phyloP scores from a whole-genome alignment of 2,888 invertebrate genomes.

The Melipona bicolor region DNA sequence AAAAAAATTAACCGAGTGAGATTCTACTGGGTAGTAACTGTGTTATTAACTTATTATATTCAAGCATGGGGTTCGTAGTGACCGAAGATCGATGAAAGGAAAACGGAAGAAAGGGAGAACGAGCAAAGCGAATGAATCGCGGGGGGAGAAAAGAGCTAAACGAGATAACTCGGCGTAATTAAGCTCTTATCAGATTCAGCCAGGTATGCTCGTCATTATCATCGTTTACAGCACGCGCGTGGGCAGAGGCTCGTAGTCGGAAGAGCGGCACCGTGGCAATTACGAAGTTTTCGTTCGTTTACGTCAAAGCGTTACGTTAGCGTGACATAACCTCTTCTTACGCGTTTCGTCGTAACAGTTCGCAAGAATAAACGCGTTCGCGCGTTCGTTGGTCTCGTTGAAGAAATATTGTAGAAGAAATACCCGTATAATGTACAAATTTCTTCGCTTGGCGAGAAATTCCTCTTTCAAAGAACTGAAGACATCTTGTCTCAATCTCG shows the following conservation, averaged over 20 bases:
- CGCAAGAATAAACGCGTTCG: conserved; percentile 4
- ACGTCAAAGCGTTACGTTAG: conserved; percentile 53
- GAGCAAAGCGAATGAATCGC: neutral
- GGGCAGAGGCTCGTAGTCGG: conserved; percentile 45
- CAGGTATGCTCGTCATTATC: conserved; percentile 59
- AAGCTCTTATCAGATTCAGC: conserved; percentile 71
- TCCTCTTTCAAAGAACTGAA: neutral
- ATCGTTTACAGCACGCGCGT: conserved; percentile 40
- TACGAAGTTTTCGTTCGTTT: conserved; percentile 70
- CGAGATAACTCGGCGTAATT: conserved; percentile 59
- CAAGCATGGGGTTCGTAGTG: neutral
- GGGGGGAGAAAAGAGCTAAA: conserved; percentile 2
- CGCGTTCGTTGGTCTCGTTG: neutral
- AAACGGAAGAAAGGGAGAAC: neutral
- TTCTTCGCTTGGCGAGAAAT: neutral
- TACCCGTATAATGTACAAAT: neutral
- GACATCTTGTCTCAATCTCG: neutral
- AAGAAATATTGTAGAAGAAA: neutral
- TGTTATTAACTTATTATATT: neutral
- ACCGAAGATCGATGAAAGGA: conserved; percentile 4
- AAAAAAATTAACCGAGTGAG: neutral
- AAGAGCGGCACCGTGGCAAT: conserved; percentile 66
- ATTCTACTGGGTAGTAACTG: neutral
- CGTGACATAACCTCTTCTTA: conserved; percentile 70
- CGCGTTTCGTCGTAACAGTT: conserved; percentile 51